Conservation (phyloP, 2,113 vertebrate species). For the Clarias macrocephalus region DNA sequence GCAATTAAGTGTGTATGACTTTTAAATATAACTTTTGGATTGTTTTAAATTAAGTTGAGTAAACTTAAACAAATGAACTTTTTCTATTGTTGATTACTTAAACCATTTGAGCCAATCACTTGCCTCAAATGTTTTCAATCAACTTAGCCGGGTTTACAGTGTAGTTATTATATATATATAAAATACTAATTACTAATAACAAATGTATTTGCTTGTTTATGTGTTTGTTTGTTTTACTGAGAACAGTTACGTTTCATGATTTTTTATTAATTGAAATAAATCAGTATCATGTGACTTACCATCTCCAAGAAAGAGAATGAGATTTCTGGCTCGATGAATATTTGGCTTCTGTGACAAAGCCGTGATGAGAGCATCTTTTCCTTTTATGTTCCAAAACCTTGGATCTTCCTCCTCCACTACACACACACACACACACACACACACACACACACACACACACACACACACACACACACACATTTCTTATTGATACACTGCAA, state of each 20-base stretch:
- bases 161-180: no score
- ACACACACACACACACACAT: background rate
- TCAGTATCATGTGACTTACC: constrained; percentile 63
- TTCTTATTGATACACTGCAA: background rate
- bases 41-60: no score
- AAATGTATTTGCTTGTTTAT: background rate
- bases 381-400: constrained; percentile 75
- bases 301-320: constrained; percentile 79
- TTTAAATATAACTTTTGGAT: no score
- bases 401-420: constrained; percentile 64
- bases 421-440: background rate
- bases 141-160: no score
- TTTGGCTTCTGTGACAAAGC: constrained; percentile 68
- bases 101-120: no score
- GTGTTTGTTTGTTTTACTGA: background rate
- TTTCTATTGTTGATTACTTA: no score
- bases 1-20: no score
- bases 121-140: no score
- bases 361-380: constrained; percentile 57
- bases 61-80: no score
- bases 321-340: constrained; percentile 69
- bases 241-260: background rate
- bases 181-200: no score
- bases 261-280: no score
- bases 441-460: background rate